Percentiles rank a stretch among this genome's conserved stretches.
Conservation (phyloP, 2,888 invertebrate species). For the Cheilosia pagana region DNA sequence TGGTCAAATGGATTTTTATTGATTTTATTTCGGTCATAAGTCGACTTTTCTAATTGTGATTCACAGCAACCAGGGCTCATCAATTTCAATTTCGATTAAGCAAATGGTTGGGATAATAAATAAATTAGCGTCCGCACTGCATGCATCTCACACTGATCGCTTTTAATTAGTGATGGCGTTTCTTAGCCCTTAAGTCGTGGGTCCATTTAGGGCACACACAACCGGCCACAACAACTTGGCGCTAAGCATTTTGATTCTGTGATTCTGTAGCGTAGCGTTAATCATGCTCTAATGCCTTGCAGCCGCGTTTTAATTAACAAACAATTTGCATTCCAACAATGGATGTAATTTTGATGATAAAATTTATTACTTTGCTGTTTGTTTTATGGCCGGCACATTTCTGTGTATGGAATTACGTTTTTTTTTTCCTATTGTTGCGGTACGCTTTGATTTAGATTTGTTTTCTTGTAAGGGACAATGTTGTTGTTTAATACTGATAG, state of each 20-base stretch:
- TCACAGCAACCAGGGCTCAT: conserved; percentile 15
- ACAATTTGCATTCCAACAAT: conserved; percentile 61
- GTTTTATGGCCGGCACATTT: conserved; percentile 8
- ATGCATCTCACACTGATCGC: conserved; percentile 59
- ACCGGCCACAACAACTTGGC: background rate
- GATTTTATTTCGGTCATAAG: conserved; percentile 32
- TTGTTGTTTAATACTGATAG: no score
- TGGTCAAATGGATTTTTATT: conserved; percentile 44
- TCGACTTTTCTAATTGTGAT: conserved; percentile 13
- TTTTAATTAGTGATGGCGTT: conserved; percentile 49
- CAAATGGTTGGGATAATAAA: conserved; percentile 15
- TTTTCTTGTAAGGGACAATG: no score
- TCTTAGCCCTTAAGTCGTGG: conserved; percentile 8
- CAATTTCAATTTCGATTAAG: conserved; percentile 41
- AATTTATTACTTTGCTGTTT: conserved; percentile 41
- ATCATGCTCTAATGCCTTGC: conserved; percentile 38
- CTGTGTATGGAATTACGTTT: conserved; percentile 4
- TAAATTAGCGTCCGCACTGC: conserved; percentile 52
- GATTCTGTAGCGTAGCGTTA: conserved; percentile 13
- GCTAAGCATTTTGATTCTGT: conserved; percentile 22
- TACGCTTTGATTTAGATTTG: no score
- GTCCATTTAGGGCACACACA: background rate
- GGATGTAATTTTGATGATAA: conserved; percentile 49
- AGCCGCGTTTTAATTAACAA: conserved; percentile 63
- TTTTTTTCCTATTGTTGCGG: background rate